Conservation (phyloP, 1,140 invertebrate genomes). For the Leptopilina boulardi region DNA sequence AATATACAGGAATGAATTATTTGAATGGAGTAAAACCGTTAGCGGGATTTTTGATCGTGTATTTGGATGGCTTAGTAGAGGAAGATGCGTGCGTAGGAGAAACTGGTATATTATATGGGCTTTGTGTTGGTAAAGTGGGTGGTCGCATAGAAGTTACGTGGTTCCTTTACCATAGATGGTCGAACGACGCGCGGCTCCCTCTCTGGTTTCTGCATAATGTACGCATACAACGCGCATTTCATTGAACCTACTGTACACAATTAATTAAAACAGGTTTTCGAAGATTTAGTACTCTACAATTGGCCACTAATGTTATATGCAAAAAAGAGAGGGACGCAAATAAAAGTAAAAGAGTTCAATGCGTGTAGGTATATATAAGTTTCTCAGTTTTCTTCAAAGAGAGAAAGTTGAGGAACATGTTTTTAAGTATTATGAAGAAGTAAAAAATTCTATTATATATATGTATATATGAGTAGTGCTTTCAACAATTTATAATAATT, state of each 20-base stretch:
- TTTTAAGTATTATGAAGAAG: too few species aligned
- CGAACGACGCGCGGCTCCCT: not conserved
- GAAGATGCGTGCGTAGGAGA: not conserved
- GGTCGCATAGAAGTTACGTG: conserved; percentile 7
- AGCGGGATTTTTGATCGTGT: not conserved
- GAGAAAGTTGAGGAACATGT: not conserved
- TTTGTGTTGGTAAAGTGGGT: conserved; percentile 3
- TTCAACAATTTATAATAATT: too few species aligned
- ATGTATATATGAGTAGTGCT: too few species aligned
- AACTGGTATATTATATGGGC: not conserved
- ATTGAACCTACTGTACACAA: not conserved
- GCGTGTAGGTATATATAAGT: too few species aligned
- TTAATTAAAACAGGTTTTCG: conserved; percentile 2
- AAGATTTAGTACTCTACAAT: not conserved
- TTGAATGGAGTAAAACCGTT: conserved; percentile 5
- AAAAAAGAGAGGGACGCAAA: not conserved
- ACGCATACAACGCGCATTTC: not conserved
- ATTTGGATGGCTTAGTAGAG: not conserved
- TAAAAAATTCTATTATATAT: too few species aligned
- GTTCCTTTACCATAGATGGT: conserved; percentile 13
- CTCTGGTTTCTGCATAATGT: not conserved
- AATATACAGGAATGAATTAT: not conserved
- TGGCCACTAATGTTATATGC: not conserved
- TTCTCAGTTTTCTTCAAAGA: not conserved
- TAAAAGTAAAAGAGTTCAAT: not conserved